These are phyloP conservation scores for Stictocephala bisonia DNA, from an alignment of 2,888 invertebrate genomes.

Conservation along the genomic window DNA sequence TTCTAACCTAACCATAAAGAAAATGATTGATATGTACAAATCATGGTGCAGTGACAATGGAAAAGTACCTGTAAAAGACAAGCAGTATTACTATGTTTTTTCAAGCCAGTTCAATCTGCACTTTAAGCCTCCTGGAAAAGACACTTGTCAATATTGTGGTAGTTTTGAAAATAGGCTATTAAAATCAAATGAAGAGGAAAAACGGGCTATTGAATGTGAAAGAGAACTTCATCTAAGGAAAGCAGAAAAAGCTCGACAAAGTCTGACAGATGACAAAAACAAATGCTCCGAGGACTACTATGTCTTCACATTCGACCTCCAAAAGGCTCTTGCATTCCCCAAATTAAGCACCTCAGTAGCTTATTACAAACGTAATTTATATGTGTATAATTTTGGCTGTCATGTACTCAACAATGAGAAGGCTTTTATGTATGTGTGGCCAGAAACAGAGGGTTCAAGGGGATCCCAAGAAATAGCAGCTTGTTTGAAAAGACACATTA, in stretches of 20 bases:
- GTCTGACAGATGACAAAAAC: conserved; percentile 10
- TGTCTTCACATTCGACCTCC: conserved; percentile 28
- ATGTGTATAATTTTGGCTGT: conserved; percentile 58
- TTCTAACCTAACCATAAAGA: background rate
- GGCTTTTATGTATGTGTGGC: conserved; percentile 59
- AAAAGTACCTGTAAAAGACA: conserved; percentile 1
- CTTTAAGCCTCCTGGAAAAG: conserved; percentile 19
- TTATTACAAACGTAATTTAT: conserved; percentile 54
- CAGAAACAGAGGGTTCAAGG: conserved; percentile 54
- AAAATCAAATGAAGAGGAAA: conserved; percentile 31
- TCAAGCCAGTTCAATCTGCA: background rate
- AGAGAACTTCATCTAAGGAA: conserved; percentile 29
- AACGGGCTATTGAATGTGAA: background rate
- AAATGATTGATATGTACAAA: too few species aligned
- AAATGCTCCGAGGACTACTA: conserved; percentile 1
- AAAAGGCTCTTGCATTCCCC: conserved; percentile 26
- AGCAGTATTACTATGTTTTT: conserved; percentile 9
- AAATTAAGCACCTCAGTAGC: conserved; percentile 21
- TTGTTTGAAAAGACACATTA: conserved; percentile 29
- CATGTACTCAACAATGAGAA: conserved; percentile 58
- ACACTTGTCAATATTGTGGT: conserved; percentile 8
- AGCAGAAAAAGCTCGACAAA: conserved; percentile 5
- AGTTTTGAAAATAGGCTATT: too few species aligned
- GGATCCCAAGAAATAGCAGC: conserved; percentile 32
- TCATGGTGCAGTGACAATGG: too few species aligned